These are phyloP conservation scores for Flexamia atlantica DNA, from an alignment of 2,888 invertebrate genomes.

Conservation along the genomic window DNA sequence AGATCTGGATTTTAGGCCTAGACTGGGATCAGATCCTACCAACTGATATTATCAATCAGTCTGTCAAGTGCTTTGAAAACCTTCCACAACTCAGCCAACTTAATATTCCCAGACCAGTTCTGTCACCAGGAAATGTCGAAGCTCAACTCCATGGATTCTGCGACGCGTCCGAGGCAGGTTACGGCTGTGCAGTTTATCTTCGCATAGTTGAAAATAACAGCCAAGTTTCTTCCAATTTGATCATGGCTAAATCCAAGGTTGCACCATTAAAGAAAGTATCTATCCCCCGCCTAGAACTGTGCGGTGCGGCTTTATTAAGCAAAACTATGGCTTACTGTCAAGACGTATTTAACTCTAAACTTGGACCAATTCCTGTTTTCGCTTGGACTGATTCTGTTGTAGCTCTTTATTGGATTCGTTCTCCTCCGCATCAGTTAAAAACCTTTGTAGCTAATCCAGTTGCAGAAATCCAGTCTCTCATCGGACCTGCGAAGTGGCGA, in stretches of 20 bases:
- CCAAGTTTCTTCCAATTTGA: not conserved
- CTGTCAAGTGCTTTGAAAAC: not conserved
- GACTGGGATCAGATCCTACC: slow-evolving; percentile 70
- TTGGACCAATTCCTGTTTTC: not conserved
- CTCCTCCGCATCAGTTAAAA: not conserved
- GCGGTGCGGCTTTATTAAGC: slow-evolving; percentile 21
- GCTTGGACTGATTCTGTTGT: slow-evolving; percentile 27
- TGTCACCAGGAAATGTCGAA: not conserved
- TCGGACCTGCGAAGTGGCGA: not conserved
- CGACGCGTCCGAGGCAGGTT: slow-evolving; percentile 10
- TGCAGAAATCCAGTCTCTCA: not conserved
- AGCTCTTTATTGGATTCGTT: not conserved
- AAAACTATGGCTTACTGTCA: not conserved
- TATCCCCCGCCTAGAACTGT: slow-evolving; percentile 23
- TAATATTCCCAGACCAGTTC: not conserved
- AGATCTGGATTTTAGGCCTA: slow-evolving; percentile 68
- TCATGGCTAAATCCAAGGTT: not conserved
- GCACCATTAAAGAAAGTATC: slow-evolving; percentile 16
- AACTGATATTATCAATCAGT: not conserved
- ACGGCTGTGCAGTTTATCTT: not conserved
- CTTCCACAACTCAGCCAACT: not conserved
- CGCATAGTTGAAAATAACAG: not conserved
- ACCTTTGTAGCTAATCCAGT: slow-evolving; percentile 36
- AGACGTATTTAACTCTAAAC: not conserved
- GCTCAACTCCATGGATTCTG: slow-evolving; percentile 2